Base-by-base conservation (phyloP, 2,797 vertebrate species). In the Pelochelys cantorii region DNA sequence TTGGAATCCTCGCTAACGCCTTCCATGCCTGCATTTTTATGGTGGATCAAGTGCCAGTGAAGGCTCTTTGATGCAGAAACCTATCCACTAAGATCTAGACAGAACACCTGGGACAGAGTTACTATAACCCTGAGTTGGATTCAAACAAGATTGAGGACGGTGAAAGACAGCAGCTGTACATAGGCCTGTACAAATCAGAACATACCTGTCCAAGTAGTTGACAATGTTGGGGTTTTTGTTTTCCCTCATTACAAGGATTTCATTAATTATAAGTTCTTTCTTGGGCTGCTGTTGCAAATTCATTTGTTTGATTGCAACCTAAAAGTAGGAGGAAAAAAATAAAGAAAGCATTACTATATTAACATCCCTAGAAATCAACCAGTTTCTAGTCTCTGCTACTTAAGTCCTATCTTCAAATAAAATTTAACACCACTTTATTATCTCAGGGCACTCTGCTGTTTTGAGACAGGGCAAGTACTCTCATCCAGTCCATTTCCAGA, bases 181-280 rank as follows among this genome's bases (percentile, higher is more conserved):
- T 18, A 11, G 18, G 5, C 53, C 54, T 86, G 88, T 83, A 12
- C 53, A 77, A 81, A 80, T 2, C 83, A 75, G 8, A 12, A 89
- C 97, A 54, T 96, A 99, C 99, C 99, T 99, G 98, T 99, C 99
- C 98, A 99, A 97, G 95, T 99, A 99, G 98, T 99, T 99, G 95
- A 99, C 99, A 6, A 99, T 99, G 94, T 99, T 99, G 55, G 99
- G 99, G 97, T 99, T 99, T 95, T 99, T 99, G 98, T 99, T 99
- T 99, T 99, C 99, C 99, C 99, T 99, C 99, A 99, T 99, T 88
- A 99, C 99, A 78, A 99, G 98, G 92, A 99, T 99, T 98, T 99
- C 99, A 59, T 99, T 99, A 96, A 99, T 99, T 97, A 99, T 99
- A 96, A 99, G 97, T 84, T 99, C 99, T 92, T 99, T 99, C 97